phyloP scores from a whole-genome alignment of 1,140 invertebrate genomes.

The Orchesella cincta region DNA sequence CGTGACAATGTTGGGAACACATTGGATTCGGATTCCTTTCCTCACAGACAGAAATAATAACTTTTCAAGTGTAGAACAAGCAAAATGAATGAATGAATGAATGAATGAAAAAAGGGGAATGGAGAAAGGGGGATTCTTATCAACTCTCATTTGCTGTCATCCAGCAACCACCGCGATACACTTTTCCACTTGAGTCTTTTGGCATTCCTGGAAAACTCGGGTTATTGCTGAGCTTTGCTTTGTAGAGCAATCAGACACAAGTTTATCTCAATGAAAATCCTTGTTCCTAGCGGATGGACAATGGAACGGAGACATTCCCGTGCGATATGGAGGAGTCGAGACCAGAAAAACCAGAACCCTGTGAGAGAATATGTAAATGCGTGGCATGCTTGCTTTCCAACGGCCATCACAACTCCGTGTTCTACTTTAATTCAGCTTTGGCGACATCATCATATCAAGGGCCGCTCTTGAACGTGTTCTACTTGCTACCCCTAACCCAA shows the following conservation, averaged over 20 bases:
- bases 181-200: neutral
- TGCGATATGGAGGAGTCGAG: neutral
- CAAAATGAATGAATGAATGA: neutral
- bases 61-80: neutral
- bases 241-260: neutral
- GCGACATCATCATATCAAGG: neutral
- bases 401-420: neutral
- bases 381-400: too few species aligned
- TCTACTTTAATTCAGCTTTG: neutral
- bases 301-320: neutral
- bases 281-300: neutral
- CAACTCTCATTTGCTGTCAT: neutral
- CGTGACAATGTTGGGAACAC: neutral
- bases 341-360: neutral
- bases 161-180: neutral
- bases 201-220: neutral
- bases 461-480: too few species aligned
- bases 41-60: neutral
- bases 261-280: neutral
- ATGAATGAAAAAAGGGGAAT: neutral
- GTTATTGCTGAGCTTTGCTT: neutral
- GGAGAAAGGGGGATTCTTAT: neutral
- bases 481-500: neutral
- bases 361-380: too few species aligned
- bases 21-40: neutral